Conservation (phyloP, 2,797 vertebrate species). For the Lagocephalus sceleratus region DNA sequence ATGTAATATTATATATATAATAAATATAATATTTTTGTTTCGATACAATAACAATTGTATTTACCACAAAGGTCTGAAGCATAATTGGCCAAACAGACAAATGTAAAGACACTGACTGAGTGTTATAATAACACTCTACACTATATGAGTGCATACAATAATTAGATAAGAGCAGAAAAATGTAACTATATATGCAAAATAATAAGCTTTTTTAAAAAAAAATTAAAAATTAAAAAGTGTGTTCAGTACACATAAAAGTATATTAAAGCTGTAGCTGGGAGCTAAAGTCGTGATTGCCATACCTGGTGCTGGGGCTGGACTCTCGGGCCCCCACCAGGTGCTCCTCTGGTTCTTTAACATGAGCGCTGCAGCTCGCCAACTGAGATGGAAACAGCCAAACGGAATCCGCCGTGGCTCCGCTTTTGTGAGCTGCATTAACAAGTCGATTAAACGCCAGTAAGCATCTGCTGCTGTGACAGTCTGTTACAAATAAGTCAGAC, state of each 20-base stretch:
- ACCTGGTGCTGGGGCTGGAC: constrained; percentile 4
- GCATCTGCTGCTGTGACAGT: constrained; percentile 69
- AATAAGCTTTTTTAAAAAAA: too few relatives aligned
- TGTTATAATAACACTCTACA: too few relatives aligned
- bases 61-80: too few relatives aligned
- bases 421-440: constrained; percentile 74
- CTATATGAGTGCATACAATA: too few relatives aligned
- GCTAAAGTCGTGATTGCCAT: constrained; percentile 38
- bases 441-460: constrained; percentile 75
- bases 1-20: too few relatives aligned
- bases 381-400: constrained; percentile 54
- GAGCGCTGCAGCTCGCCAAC: constrained; percentile 65
- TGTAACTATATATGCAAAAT: too few relatives aligned
- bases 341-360: constrained; percentile 59
- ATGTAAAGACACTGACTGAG: too few relatives aligned
- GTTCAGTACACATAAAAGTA: not conserved
- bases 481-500: constrained; percentile 39
- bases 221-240: not conserved
- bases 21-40: too few relatives aligned
- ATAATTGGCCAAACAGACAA: too few relatives aligned
- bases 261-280: not conserved
- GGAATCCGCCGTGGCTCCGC: constrained; percentile 49
- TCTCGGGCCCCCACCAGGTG: constrained; percentile 68
- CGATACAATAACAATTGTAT: too few relatives aligned
- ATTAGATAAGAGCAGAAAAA: too few relatives aligned